Conservation (phyloP, 1,140 invertebrate species). For the Megathymus violae region DNA sequence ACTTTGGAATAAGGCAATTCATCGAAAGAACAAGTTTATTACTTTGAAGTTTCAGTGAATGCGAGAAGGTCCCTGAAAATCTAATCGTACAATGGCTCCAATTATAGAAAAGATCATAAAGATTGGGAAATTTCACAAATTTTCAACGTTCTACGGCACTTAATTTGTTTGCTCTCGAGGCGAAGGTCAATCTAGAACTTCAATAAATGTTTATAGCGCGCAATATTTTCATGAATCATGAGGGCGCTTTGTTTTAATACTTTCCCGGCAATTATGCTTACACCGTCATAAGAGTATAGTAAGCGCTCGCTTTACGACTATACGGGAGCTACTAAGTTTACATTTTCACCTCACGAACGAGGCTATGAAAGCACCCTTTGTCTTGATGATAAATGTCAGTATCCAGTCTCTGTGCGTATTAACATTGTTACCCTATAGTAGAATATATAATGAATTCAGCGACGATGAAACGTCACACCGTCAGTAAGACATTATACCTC, state of each 20-base stretch:
- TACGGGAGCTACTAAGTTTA: constrained; percentile 22
- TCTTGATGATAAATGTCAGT: constrained; percentile 39
- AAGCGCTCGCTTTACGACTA: constrained; percentile 25
- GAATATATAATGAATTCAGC: constrained; percentile 49
- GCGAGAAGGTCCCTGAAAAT: constrained; percentile 53
- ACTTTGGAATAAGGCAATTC: constrained; percentile 72
- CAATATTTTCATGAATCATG: constrained; percentile 39
- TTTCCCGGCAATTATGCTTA: constrained; percentile 19
- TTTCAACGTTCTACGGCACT: constrained; percentile 50
- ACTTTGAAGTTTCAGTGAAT: constrained; percentile 65
- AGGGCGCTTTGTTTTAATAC: constrained; percentile 33
- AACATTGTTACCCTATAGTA: constrained; percentile 39
- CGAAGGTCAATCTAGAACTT: constrained; percentile 27
- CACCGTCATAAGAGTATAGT: constrained; percentile 21
- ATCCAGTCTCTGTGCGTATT: constrained; percentile 36
- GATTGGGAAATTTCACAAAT: constrained; percentile 52
- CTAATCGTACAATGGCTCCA: constrained; percentile 58
- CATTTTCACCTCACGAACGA: constrained; percentile 28
- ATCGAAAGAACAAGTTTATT: constrained; percentile 74
- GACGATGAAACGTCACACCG: constrained; percentile 23
- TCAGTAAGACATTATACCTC: constrained; percentile 40
- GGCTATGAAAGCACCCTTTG: constrained; percentile 33
- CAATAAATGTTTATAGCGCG: constrained; percentile 17
- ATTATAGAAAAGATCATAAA: constrained; percentile 67
- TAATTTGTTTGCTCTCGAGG: constrained; percentile 40